Evolutionary conservation across 2,113 vertebrate species (phyloP).

Genomic region (Chauna torquata): DNA sequence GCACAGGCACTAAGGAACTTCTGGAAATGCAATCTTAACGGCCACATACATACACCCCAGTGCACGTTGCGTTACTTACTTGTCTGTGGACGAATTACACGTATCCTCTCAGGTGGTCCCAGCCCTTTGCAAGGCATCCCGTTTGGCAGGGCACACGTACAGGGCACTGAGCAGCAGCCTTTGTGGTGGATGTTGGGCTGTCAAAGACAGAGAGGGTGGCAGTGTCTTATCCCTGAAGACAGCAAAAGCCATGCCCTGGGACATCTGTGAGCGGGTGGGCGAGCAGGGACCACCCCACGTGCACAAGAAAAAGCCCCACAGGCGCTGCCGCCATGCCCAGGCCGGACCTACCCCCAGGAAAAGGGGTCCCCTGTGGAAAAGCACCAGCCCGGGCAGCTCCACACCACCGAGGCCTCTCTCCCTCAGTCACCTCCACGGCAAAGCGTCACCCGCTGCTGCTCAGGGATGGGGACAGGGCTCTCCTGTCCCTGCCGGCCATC

Average conservation of each 20-base stretch:
- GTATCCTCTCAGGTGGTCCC: fast-evolving
- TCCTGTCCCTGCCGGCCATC: not conserved
- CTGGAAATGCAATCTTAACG: not conserved
- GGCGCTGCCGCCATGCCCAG: too few relatives aligned
- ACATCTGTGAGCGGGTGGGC: too few relatives aligned
- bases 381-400: not conserved
- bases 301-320: too few relatives aligned
- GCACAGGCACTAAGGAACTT: too few relatives aligned
- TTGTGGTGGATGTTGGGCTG: fast-evolving
- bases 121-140: not conserved
- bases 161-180: not conserved
- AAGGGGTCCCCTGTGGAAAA: not conserved
- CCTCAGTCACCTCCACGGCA: not conserved
- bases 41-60: fast-evolving
- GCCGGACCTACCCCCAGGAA: fast-evolving
- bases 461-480: fast-evolving
- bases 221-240: fast-evolving
- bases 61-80: fast-evolving
- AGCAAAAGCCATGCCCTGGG: too few relatives aligned
- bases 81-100: fast-evolving
- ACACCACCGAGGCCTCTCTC: not conserved
- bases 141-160: fast-evolving
- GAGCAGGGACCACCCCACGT: too few relatives aligned
- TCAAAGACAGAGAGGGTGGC: fast-evolving
- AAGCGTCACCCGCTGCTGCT: fast-evolving